Base-by-base conservation (phyloP, 2,888 invertebrate species). In the Diadegma fenestrale region DNA sequence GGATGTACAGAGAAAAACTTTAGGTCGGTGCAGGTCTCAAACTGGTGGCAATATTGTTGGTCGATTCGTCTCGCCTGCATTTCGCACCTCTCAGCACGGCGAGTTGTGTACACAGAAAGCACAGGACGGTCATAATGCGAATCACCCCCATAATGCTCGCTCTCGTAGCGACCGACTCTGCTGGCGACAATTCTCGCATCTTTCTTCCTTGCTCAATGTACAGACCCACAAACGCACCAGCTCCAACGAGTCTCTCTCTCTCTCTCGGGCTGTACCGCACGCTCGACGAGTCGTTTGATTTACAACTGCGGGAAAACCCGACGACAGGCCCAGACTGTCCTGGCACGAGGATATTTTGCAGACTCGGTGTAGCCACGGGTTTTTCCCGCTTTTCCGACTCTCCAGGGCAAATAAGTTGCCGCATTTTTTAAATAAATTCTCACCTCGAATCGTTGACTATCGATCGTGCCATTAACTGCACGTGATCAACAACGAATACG, bases 31-130 rank as follows among this genome's bases (percentile, higher is more conserved):
- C 90, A 90, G 90, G 90, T 91, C 90, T 87, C 22, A 82, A 88
- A 80, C 90, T 89, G 91, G 91, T 90, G 88, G 90, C 86, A 19
- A 76, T 76, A 90, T 89, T 92, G 88, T 92, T 54, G 77, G 41
- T 51, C 86, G 82, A 89, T 89, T 89, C 89, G 88, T 88, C 72
- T 81, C 68, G 78, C 19, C 80, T 83, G 43, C 26, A 26, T 37
- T 43, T 73, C 66, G 64, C 73, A 78, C 83, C 77, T 72, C n/a
- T n/a, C n/a, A 7, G 37, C 37, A 4, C 26, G 26, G 17, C 22
- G 41, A 80, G 78, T 81, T 77, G 41, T 54, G 26, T 77, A 41
- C 51, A 71, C 26, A 66, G 71, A 73, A 61, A 83, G 85, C 64
- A 80, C 77, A 45, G 80, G 5, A 37, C 69, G 80, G 84, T 86